Evolutionary conservation across 2,113 vertebrate genomes (phyloP).

Genomic region (Panthera leo): DNA sequence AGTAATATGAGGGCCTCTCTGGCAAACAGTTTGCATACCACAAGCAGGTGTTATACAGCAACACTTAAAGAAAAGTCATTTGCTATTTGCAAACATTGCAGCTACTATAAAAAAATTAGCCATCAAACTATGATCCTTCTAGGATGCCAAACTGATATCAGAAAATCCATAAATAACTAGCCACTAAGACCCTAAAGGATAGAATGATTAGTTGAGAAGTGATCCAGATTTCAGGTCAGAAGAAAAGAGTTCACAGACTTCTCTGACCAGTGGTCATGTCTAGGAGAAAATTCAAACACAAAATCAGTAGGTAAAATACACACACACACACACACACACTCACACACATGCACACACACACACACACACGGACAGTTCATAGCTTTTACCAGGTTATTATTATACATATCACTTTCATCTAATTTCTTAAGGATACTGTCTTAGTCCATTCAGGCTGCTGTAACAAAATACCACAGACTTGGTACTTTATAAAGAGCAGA

Average conservation of each 20-base stretch:
- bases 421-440: background rate
- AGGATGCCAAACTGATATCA: constrained; percentile 56
- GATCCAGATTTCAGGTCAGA: constrained; percentile 46
- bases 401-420: background rate
- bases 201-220: constrained; percentile 59
- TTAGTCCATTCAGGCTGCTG: background rate
- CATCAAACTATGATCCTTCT: constrained; percentile 37
- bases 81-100: constrained; percentile 45
- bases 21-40: constrained; percentile 37
- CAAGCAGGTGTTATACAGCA: constrained; percentile 41
- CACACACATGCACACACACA: background rate
- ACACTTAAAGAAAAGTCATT: constrained; percentile 16
- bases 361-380: background rate
- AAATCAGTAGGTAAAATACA: constrained; percentile 10
- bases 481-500: background rate
- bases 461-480: background rate
- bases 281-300: background rate
- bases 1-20: background rate
- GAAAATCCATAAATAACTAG: constrained; percentile 63
- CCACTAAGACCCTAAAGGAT: background rate
- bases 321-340: background rate
- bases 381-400: background rate
- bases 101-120: constrained; percentile 61
- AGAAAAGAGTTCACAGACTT: constrained; percentile 49
- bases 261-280: background rate